Conservation (phyloP, 1,140 invertebrate genomes). For the Plectrocnemia conspersa region DNA sequence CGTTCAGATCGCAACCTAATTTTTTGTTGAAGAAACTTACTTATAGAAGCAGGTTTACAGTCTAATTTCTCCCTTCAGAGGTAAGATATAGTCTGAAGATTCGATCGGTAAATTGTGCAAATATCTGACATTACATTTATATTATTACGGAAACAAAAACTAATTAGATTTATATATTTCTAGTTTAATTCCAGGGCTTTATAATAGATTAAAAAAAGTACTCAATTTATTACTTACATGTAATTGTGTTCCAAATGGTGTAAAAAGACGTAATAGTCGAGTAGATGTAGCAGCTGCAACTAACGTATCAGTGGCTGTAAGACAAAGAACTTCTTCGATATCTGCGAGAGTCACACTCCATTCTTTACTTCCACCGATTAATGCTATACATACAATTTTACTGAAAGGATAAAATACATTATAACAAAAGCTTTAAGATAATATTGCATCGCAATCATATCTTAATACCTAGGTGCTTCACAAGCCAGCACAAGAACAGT, state of each 20-base stretch:
- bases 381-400: slow-evolving; percentile 69
- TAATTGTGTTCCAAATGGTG: slow-evolving; percentile 78
- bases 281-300: slow-evolving; percentile 73
- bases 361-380: slow-evolving; percentile 80
- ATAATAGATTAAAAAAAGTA: slow-evolving; percentile 4
- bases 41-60: no score
- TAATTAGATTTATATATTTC: no score
- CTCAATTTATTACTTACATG: slow-evolving; percentile 47
- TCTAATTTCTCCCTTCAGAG: no score
- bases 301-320: slow-evolving; percentile 68
- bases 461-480: slow-evolving; percentile 50
- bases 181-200: no score
- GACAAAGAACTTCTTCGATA: slow-evolving; percentile 68
- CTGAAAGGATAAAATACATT: slow-evolving; percentile 42
- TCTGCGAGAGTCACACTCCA: slow-evolving; percentile 76
- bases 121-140: no score
- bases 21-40: no score
- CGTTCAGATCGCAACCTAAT: no score
- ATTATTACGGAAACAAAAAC: no score
- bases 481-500: slow-evolving; percentile 77
- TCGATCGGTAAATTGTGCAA: no score
- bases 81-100: no score
- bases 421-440: slow-evolving; percentile 19
- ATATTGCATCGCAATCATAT: slow-evolving; percentile 21
- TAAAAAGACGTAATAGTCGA: slow-evolving; percentile 76